phyloP scores from a whole-genome alignment of 2,797 vertebrate species.

The Holocentrus rufus region DNA sequence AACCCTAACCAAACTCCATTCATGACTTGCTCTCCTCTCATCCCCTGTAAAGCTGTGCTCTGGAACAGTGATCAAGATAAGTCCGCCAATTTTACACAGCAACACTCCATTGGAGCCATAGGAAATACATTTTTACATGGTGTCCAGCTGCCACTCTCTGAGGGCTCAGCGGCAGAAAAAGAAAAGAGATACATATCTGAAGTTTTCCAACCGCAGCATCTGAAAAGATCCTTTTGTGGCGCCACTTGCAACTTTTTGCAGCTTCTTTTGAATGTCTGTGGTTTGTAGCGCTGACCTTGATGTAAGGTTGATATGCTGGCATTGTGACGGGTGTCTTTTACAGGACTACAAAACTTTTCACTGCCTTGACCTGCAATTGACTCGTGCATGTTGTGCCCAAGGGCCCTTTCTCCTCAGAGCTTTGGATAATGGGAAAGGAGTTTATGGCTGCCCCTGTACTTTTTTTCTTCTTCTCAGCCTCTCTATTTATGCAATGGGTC shows the following conservation, averaged over 20 bases:
- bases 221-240: slow-evolving; percentile 10
- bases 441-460: slow-evolving; percentile 26
- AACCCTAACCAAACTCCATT: slow-evolving; percentile 37
- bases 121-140: slow-evolving; percentile 35
- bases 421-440: slow-evolving; percentile 46
- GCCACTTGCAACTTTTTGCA: slow-evolving; percentile 22
- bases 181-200: neutral
- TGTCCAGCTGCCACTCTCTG: slow-evolving; percentile 14
- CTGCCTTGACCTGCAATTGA: slow-evolving; percentile 32
- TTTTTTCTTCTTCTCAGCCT: slow-evolving; percentile 41
- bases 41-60: slow-evolving; percentile 53
- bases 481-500: slow-evolving; percentile 42
- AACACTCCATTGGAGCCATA: slow-evolving; percentile 32
- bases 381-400: slow-evolving; percentile 10
- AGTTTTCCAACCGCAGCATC: too few relatives aligned
- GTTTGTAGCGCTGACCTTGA: slow-evolving; percentile 55
- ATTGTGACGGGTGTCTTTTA: slow-evolving; percentile 35
- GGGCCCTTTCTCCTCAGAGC: slow-evolving; percentile 28
- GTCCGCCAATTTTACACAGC: slow-evolving; percentile 62
- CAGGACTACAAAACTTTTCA: slow-evolving; percentile 43
- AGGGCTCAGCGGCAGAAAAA: slow-evolving; percentile 13
- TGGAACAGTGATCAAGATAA: slow-evolving; percentile 70
- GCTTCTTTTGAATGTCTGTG: neutral
- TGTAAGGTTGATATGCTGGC: slow-evolving; percentile 13
- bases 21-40: slow-evolving; percentile 41